Conservation (phyloP, 1,140 invertebrate species). For the Pogonus chalceus region DNA sequence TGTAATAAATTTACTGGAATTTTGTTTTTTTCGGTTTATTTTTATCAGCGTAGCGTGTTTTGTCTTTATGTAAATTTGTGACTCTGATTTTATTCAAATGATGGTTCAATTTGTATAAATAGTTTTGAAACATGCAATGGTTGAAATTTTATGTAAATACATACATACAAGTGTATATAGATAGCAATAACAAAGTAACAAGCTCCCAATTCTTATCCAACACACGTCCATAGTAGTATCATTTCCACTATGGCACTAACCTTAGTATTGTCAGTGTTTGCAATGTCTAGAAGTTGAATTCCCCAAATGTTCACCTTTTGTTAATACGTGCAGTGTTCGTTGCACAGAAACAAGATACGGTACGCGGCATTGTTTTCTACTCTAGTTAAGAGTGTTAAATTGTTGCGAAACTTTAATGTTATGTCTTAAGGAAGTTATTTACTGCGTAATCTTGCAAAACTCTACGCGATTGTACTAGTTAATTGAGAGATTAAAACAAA, state of each 20-base stretch:
- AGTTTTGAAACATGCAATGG: background rate
- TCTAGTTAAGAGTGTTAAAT: background rate
- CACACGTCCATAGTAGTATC: no score
- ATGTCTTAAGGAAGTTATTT: background rate
- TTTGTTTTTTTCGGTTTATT: background rate
- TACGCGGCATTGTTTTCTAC: background rate
- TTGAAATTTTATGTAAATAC: no score
- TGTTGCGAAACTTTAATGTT: background rate
- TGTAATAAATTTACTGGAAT: background rate
- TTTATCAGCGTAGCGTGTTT: background rate
- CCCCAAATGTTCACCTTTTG: background rate
- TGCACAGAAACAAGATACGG: no score
- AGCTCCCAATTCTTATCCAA: no score
- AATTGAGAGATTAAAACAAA: background rate
- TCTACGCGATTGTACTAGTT: background rate
- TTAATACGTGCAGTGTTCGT: background rate
- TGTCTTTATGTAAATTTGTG: background rate
- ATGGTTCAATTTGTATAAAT: background rate
- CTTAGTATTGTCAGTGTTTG: no score
- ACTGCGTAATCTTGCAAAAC: background rate
- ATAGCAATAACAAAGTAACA: no score
- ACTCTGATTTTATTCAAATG: background rate
- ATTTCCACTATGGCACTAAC: no score
- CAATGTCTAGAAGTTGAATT: no score
- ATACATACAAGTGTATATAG: no score